These are phyloP conservation scores for Morbakka virulenta DNA, from an alignment of 30 jellyfish, hydroid and myxozoan species.

Conservation along the genomic window DNA sequence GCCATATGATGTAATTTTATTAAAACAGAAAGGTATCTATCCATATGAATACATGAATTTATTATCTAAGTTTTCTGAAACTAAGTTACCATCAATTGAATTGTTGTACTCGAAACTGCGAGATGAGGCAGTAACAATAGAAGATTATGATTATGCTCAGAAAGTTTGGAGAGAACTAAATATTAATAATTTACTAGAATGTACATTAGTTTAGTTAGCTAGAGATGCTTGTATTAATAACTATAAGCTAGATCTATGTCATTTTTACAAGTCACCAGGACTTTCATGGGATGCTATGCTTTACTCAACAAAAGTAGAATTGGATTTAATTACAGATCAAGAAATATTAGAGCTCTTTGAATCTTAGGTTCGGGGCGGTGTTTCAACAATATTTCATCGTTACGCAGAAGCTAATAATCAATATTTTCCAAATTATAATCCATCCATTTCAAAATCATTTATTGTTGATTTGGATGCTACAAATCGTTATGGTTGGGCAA, in stretches of 20 bases:
- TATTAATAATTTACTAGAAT: neutral
- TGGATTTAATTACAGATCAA: conserved; percentile 18
- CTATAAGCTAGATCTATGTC: too few relatives aligned
- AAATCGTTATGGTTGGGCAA: conserved; percentile 81
- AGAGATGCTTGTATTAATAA: too few relatives aligned
- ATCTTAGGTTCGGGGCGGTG: too few relatives aligned
- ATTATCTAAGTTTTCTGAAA: conserved; percentile 3
- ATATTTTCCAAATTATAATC: conserved; percentile 3
- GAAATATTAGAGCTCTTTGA: too few relatives aligned
- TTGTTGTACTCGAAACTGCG: neutral
- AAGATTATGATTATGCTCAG: conserved; percentile 39
- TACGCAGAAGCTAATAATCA: too few relatives aligned
- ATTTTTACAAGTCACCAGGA: conserved; percentile 50
- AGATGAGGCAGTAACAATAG: conserved; percentile 2
- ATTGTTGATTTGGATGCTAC: conserved; percentile 62
- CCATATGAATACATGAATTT: conserved; percentile 62
- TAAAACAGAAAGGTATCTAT: conserved; percentile 61
- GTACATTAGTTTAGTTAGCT: conserved; percentile 21
- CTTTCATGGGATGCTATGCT: conserved; percentile 50
- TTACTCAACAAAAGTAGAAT: conserved; percentile 9
- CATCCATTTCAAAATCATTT: neutral
- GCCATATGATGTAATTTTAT: too few relatives aligned
- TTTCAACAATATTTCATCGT: too few relatives aligned
- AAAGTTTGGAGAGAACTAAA: conserved; percentile 4
- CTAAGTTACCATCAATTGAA: conserved; percentile 35